Evolutionary conservation across 1,140 invertebrate species (phyloP).

Genomic region (Drosophila azteca): DNA sequence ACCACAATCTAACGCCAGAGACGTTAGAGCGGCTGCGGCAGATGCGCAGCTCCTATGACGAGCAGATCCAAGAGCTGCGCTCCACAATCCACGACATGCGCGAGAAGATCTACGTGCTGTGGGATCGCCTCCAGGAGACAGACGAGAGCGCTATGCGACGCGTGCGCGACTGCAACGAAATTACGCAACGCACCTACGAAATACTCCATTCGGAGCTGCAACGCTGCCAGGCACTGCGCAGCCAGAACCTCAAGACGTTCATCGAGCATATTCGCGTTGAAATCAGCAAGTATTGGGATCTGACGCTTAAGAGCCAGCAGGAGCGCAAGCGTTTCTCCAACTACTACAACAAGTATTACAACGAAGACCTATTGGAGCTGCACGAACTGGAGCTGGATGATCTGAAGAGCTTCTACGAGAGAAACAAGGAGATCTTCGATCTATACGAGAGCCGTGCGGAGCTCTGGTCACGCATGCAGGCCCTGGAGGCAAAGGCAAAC

Average conservation of each 20-base stretch:
- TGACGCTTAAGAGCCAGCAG: conserved; percentile 87
- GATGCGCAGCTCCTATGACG: conserved; percentile 35
- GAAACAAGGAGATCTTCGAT: conserved; percentile 88
- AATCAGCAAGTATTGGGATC: conserved; percentile 89
- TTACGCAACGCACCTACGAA: conserved; percentile 84
- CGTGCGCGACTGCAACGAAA: conserved; percentile 45
- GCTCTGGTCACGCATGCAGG: conserved; percentile 88
- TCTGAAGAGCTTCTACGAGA: conserved; percentile 87
- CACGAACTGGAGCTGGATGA: conserved; percentile 90
- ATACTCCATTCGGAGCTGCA: conserved; percentile 86
- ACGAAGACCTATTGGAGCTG: conserved; percentile 89
- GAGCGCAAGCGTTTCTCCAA: conserved; percentile 87
- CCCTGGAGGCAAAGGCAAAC: conserved; percentile 88
- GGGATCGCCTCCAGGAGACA: conserved; percentile 85
- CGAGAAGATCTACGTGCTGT: conserved; percentile 85
- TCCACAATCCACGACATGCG: conserved; percentile 84
- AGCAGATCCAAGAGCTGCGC: conserved; percentile 78
- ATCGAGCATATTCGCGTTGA: conserved; percentile 88
- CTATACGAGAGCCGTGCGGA: conserved; percentile 87
- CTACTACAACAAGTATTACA: conserved; percentile 87
- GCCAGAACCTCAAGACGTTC: conserved; percentile 88
- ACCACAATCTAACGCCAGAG: conserved; percentile 61
- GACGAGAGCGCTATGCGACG: conserved; percentile 45
- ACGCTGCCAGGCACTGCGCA: conserved; percentile 87
- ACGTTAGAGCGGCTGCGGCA: conserved; percentile 38